These are phyloP conservation scores for Neria commutata DNA, from an alignment of 2,888 invertebrate genomes.

Conservation along the genomic window DNA sequence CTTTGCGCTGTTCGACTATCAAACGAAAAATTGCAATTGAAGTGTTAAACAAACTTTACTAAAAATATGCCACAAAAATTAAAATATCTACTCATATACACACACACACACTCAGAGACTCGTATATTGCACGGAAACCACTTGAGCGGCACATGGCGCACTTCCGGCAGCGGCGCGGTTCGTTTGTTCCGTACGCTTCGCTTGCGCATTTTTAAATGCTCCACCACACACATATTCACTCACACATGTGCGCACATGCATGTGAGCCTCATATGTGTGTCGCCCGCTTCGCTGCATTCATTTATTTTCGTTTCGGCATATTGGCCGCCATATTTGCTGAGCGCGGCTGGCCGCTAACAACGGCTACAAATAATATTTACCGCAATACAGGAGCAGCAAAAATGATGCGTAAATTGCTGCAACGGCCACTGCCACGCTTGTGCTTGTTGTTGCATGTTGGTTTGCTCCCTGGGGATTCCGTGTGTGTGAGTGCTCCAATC, in stretches of 20 bases:
- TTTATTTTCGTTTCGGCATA: neutral
- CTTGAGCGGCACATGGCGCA: no score
- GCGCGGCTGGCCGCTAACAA: neutral
- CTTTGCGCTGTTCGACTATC: conserved; percentile 1
- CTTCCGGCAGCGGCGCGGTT: no score
- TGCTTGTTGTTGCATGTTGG: no score
- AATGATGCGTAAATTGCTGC: neutral
- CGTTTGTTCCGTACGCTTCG: no score
- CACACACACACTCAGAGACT: no score
- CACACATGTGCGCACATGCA: neutral
- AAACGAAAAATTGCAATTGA: conserved; percentile 22
- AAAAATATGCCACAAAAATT: neutral
- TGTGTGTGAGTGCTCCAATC: no score
- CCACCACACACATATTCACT: neutral
- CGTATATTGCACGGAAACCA: conserved; percentile 8
- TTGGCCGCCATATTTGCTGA: neutral
- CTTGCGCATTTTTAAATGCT: no score
- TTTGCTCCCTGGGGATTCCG: no score
- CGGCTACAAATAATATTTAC: neutral
- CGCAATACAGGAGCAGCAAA: neutral
- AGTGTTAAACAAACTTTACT: conserved; percentile 18
- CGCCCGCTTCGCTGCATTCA: neutral
- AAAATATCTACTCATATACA: no score
- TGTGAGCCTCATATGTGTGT: neutral
- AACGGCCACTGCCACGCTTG: neutral